A percentile compares a stretch with the other conserved stretches of the same genome.
Evolutionary conservation across 2,888 invertebrate genomes (phyloP).

Genomic region (Philopedon plagiatum): DNA sequence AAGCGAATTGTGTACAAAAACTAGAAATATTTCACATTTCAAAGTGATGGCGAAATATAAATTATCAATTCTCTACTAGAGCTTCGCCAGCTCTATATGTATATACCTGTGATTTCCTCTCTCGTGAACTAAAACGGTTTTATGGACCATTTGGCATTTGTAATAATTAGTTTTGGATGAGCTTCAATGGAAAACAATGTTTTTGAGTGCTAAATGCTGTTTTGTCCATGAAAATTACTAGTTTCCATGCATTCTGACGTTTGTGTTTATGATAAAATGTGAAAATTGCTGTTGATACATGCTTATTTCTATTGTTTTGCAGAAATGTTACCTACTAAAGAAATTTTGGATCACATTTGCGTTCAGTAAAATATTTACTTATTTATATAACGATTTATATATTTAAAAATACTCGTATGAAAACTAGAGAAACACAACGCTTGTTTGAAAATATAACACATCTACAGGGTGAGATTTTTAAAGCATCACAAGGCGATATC

Average conservation of each 20-base stretch:
- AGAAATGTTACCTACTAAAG: not conserved
- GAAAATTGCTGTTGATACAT: not conserved
- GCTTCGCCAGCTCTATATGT: slow-evolving; percentile 22
- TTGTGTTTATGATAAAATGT: slow-evolving; percentile 13
- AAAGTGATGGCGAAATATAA: slow-evolving; percentile 24
- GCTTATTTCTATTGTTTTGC: not conserved
- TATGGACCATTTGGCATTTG: slow-evolving; percentile 47
- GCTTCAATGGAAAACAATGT: slow-evolving; percentile 41
- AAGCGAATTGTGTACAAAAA: not conserved
- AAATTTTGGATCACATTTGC: not conserved
- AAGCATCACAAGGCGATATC: no score
- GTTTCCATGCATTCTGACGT: slow-evolving; percentile 25
- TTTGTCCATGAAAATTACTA: slow-evolving; percentile 37
- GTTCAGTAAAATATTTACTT: no score
- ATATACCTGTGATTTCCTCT: slow-evolving; percentile 46
- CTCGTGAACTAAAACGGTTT: slow-evolving; percentile 38
- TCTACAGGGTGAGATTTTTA: no score
- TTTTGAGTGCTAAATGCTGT: slow-evolving; percentile 44
- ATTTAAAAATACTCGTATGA: no score
- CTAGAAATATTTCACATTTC: slow-evolving; percentile 35
- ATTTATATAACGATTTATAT: no score
- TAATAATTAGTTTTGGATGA: slow-evolving; percentile 47
- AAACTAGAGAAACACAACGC: no score
- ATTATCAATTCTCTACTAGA: slow-evolving; percentile 43
- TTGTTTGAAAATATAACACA: no score